Base-by-base conservation (phyloP, 2,888 invertebrate species). In the Monochamus alternatus region DNA sequence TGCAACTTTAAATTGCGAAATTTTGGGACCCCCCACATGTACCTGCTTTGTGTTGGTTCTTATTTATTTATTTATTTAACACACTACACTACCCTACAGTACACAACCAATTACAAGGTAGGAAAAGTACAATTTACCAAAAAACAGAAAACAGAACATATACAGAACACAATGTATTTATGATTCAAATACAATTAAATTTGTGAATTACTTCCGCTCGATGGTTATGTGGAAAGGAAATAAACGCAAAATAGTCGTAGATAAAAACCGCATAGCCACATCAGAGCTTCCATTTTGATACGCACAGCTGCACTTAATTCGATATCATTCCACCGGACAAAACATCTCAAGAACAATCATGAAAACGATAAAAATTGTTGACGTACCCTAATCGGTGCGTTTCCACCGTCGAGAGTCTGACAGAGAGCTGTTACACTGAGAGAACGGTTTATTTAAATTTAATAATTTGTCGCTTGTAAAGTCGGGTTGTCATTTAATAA, bases 251-350 rank as follows among this genome's bases (percentile, higher is more conserved):
- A 14, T 12, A 12, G 5, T 32, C 47, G 12, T 12, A n/a, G n/a
- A n/a, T n/a, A 52, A 66, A 55, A 66, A 31, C 31, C 31, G 7
- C 31, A 31, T 66, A 63, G 43, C 43, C 44, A 8, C 66, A 31
- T 30, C 2, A 10, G 22, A n/a, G 68, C 52, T 74, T 55, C 38
- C 30, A 55, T 68, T 14, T 55, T 52, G 71, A 59, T 66, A 55
- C 62, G 47, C 70, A 70, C 77, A 75, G 75, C 77, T 78, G 75
- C 75, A 78, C 70, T 68, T 75, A 75, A 75, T 78, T 75, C 71
- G 65, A 78, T 74, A 55, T 38, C 70, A 78, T 71, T 73, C 63
- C 52, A 67, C 75, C 72, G 78, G 74, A 74, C 73, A 75, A 78
- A 76, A 71, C 75, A 73, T 73, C 74, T 74, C 74, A 63, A 74